phyloP scores from a whole-genome alignment of 2,797 vertebrate species.

The Karalla daura region DNA sequence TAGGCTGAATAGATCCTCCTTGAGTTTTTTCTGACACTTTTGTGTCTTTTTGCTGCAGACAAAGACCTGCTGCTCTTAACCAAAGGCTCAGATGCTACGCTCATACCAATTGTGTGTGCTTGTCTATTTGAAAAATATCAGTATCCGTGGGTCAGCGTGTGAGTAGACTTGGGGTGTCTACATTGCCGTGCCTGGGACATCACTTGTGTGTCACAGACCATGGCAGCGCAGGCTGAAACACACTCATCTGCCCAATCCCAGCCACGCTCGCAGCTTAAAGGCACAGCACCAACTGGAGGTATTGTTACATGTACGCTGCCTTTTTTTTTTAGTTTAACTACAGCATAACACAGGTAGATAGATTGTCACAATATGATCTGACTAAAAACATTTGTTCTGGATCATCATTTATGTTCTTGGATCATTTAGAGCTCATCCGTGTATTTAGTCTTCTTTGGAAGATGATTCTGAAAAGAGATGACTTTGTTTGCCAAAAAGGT shows the following conservation, averaged over 20 bases:
- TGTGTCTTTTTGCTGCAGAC: slow-evolving; percentile 83
- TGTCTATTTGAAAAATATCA: neutral
- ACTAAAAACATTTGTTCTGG: neutral
- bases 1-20: slow-evolving; percentile 85
- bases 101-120: slow-evolving; percentile 73
- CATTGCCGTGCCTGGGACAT: slow-evolving; percentile 47
- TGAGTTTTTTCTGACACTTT: slow-evolving; percentile 86
- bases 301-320: neutral
- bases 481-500: too few species aligned
- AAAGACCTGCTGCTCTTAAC: slow-evolving; percentile 73
- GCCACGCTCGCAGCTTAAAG: slow-evolving; percentile 78
- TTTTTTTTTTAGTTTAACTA: neutral
- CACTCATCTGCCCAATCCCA: slow-evolving; percentile 71
- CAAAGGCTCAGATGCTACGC: slow-evolving; percentile 70
- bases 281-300: slow-evolving; percentile 45
- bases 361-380: neutral
- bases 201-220: slow-evolving; percentile 49
- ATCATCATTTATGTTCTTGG: too few species aligned
- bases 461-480: too few species aligned
- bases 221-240: slow-evolving; percentile 31
- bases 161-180: slow-evolving; percentile 1
- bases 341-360: neutral
- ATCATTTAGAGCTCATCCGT: too few species aligned
- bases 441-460: too few species aligned
- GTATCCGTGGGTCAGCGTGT: neutral